Percentiles rank a stretch among this genome's conserved stretches.
Conservation (phyloP, 2,888 invertebrate species). For the Piscicola geometra region DNA sequence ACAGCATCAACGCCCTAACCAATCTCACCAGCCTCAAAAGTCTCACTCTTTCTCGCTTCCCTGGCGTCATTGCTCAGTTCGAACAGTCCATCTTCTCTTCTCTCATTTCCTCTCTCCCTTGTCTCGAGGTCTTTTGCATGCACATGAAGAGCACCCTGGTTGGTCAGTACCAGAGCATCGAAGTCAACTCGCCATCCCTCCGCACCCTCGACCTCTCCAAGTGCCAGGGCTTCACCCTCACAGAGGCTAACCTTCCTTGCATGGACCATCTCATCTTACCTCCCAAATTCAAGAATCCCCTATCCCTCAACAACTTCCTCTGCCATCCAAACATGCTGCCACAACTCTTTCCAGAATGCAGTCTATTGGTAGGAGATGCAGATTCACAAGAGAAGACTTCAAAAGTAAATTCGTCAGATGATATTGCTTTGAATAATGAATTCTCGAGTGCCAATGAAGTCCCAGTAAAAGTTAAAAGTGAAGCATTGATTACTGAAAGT, state of each 20-base stretch:
- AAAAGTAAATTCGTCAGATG: too few species aligned
- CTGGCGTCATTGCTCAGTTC: neutral
- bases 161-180: neutral
- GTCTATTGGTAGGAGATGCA: too few species aligned
- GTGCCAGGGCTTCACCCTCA: neutral
- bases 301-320: neutral
- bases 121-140: neutral
- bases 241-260: conserved; percentile 1
- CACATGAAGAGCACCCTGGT: neutral
- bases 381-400: too few species aligned
- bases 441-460: too few species aligned
- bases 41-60: neutral
- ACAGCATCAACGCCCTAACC: neutral
- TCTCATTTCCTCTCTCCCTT: neutral
- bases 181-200: neutral
- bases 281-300: neutral
- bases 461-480: too few species aligned
- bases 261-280: neutral
- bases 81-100: neutral
- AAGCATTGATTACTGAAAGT: too few species aligned
- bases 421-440: too few species aligned
- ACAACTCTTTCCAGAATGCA: too few species aligned
- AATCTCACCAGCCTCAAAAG: neutral
- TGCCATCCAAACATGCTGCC: neutral
- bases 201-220: neutral